A percentile compares a stretch with the other conserved stretches of the same genome.
These are phyloP conservation scores for Alosa alosa DNA, from an alignment of 2,113 vertebrate genomes.

Conservation along the genomic window DNA sequence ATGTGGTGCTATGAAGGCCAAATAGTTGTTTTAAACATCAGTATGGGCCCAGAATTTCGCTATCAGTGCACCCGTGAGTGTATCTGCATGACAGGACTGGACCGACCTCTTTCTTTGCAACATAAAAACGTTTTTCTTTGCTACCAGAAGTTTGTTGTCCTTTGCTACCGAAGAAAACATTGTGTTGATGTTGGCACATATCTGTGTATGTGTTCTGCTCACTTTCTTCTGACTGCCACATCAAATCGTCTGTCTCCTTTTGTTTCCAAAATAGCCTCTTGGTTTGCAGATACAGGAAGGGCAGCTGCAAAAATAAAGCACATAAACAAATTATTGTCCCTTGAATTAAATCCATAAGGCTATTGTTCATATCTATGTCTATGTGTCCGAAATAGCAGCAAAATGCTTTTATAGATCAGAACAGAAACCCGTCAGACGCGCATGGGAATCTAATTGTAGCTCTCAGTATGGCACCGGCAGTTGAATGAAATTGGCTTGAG, in stretches of 20 bases:
- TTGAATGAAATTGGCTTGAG: not conserved
- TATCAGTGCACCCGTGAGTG: too few relatives aligned
- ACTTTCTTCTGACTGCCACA: not conserved
- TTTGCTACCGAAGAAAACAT: not conserved
- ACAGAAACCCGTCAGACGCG: not conserved
- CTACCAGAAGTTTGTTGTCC: too few relatives aligned
- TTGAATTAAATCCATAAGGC: not conserved
- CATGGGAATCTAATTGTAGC: not conserved
- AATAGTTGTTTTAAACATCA: too few relatives aligned
- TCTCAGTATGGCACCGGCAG: not conserved
- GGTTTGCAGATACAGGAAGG: not conserved
- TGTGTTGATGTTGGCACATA: not conserved
- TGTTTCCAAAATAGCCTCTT: conserved; percentile 13
- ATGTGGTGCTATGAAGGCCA: too few relatives aligned
- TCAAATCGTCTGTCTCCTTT: not conserved
- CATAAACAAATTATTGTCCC: not conserved
- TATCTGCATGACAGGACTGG: too few relatives aligned
- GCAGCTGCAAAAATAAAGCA: not conserved
- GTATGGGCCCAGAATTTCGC: too few relatives aligned
- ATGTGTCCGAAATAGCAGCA: not conserved
- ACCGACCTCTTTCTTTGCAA: too few relatives aligned
- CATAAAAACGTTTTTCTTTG: too few relatives aligned
- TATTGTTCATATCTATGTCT: not conserved
- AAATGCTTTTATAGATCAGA: conserved; percentile 1
- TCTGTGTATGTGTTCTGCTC: not conserved